A percentile compares a stretch with the other conserved stretches of the same genome.
These are phyloP conservation scores for Zosterops borbonicus DNA, from an alignment of 2,113 vertebrate species.

Conservation along the genomic window DNA sequence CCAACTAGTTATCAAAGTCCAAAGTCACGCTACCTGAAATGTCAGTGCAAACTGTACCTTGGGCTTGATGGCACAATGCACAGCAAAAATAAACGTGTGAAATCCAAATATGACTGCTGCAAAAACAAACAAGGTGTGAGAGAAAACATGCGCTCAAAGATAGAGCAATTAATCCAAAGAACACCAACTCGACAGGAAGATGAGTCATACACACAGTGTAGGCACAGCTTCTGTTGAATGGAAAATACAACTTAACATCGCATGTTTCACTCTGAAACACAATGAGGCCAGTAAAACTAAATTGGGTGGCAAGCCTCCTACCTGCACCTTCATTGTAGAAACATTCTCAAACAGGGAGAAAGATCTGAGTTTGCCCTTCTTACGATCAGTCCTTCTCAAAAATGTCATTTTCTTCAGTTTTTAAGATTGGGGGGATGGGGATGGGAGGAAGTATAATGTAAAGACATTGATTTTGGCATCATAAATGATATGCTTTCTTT, in stretches of 20 bases:
- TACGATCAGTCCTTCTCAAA: neutral
- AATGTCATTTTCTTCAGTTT: neutral
- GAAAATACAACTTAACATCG: neutral
- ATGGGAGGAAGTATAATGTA: fast-evolving
- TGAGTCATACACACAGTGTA: neutral
- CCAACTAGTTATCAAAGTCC: neutral
- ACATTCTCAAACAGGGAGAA: neutral
- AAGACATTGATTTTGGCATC: neutral
- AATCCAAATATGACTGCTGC: constrained; percentile 3
- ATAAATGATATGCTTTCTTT: neutral
- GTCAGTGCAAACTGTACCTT: constrained; percentile 6
- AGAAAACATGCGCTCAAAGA: constrained; percentile 32
- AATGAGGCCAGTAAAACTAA: neutral
- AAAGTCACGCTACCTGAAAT: constrained; percentile 1
- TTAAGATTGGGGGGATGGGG: neutral
- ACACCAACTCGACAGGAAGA: constrained; percentile 30
- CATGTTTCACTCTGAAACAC: neutral
- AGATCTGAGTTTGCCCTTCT: neutral
- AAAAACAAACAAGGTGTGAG: constrained; percentile 31
- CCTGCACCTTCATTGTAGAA: neutral
- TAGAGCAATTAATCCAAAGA: constrained; percentile 36
- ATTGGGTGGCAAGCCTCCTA: neutral
- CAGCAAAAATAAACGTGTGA: neutral
- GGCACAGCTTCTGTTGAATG: neutral
- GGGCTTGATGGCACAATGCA: neutral